Conservation (phyloP, 2,113 vertebrate species). For the Syngnathus floridae region DNA sequence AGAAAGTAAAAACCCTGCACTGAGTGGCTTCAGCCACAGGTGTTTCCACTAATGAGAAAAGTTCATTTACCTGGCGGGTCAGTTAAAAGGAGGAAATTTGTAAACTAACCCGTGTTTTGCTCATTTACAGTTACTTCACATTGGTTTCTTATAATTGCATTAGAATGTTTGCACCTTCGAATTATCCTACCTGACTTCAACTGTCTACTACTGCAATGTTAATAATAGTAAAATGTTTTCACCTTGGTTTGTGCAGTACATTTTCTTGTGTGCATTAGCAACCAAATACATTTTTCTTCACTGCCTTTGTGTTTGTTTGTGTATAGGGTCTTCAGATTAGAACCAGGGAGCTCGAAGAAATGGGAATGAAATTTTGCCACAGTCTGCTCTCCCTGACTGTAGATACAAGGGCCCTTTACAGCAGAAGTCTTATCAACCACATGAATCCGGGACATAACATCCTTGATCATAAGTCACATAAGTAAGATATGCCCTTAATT, state of each 20-base stretch:
- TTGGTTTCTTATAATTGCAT: no score
- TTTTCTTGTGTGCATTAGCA: conserved; percentile 1
- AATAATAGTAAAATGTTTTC: not conserved
- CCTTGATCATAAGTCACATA: conserved; percentile 68
- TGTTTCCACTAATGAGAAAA: no score
- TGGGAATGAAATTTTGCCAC: conserved; percentile 87
- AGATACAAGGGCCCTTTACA: conserved; percentile 66
- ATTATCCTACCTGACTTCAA: no score
- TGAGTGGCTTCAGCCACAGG: no score
- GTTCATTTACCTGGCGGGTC: no score
- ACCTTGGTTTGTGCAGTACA: not conserved
- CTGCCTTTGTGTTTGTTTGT: conserved; percentile 5
- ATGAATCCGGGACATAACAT: conserved; percentile 69
- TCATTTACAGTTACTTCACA: no score
- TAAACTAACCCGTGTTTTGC: no score
- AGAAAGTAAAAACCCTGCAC: no score
- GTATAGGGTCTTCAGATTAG: conserved; percentile 83
- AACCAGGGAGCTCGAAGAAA: conserved; percentile 83
- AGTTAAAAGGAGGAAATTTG: no score
- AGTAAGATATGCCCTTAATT: conserved; percentile 45
- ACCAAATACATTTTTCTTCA: not conserved
- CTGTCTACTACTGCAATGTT: no score
- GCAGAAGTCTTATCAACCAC: conserved; percentile 63
- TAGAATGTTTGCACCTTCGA: no score
- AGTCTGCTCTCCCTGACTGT: conserved; percentile 80